Percentiles rank a stretch among this genome's conserved stretches.
Evolutionary conservation across 2,113 vertebrate genomes (phyloP).

Genomic region (Macrotus californicus): DNA sequence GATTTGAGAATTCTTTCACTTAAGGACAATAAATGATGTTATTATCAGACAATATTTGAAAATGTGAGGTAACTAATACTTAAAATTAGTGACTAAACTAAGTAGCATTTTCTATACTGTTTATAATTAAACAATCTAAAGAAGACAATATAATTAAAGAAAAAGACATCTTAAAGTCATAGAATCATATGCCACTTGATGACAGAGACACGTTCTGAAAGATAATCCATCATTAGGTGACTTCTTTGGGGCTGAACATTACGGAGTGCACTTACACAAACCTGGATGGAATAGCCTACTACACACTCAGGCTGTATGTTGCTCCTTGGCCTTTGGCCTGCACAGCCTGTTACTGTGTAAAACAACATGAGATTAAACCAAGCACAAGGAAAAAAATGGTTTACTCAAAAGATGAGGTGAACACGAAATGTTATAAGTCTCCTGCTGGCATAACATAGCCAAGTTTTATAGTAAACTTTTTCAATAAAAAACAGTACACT

Average conservation of each 20-base stretch:
- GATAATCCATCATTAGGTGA: too few relatives aligned
- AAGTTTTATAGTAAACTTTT: background rate
- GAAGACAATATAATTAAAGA: background rate
- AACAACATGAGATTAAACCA: background rate
- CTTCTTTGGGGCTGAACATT: too few relatives aligned
- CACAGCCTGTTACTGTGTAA: background rate
- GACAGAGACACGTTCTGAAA: too few relatives aligned
- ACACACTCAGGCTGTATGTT: too few relatives aligned
- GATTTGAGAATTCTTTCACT: background rate
- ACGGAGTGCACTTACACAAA: too few relatives aligned
- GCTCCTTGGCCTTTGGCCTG: background rate
- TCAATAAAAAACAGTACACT: too few relatives aligned
- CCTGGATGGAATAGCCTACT: too few relatives aligned
- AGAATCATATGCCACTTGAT: background rate
- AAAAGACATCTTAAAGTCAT: background rate
- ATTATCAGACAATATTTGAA: background rate
- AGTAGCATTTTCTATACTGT: background rate
- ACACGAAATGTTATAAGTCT: background rate
- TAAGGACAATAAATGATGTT: background rate
- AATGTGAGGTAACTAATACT: background rate
- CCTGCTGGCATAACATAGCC: background rate
- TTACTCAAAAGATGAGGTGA: background rate
- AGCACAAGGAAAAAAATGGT: background rate
- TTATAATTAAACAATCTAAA: slow-evolving; percentile 2
- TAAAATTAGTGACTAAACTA: slow-evolving; percentile 30